phyloP scores from a whole-genome alignment of 2,888 invertebrate genomes.

The Drosophila sordidula region DNA sequence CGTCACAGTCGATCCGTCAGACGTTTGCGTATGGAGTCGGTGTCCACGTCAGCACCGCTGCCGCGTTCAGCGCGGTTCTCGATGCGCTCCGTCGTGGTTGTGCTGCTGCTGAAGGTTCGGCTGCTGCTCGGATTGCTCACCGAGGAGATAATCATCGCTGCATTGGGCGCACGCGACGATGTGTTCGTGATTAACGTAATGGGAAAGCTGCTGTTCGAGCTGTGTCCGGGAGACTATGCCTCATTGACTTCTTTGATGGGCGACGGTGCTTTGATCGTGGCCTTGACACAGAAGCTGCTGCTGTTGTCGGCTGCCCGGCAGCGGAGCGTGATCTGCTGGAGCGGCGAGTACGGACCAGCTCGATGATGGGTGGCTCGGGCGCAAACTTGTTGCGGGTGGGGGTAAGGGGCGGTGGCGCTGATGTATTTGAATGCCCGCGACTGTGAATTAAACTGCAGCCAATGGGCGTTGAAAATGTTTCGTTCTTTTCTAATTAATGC shows the following conservation, averaged over 20 bases:
- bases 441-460: slow-evolving; percentile 22
- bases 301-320: slow-evolving; percentile 54
- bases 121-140: slow-evolving; percentile 72
- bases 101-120: slow-evolving; percentile 69
- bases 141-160: slow-evolving; percentile 65
- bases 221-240: slow-evolving; percentile 48
- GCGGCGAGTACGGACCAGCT: slow-evolving; percentile 82
- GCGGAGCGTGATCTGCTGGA: slow-evolving; percentile 86
- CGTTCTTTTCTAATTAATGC: background rate
- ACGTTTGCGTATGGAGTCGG: slow-evolving; percentile 79
- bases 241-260: slow-evolving; percentile 76
- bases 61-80: slow-evolving; percentile 76
- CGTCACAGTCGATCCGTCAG: slow-evolving; percentile 82
- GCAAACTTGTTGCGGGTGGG: slow-evolving; percentile 50
- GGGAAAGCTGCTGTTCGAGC: slow-evolving; percentile 63
- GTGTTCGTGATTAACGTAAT: slow-evolving; percentile 77
- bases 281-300: slow-evolving; percentile 47
- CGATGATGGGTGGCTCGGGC: slow-evolving; percentile 26
- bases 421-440: slow-evolving; percentile 6
- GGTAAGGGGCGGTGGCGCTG: slow-evolving; percentile 36
- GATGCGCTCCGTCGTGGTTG: slow-evolving; percentile 77
- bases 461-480: background rate
- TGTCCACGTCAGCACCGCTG: slow-evolving; percentile 57
- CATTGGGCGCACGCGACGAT: slow-evolving; percentile 57
- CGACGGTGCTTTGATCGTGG: slow-evolving; percentile 62